Base-by-base conservation (phyloP, 2,888 invertebrate species). In the Cephus pulcher region DNA sequence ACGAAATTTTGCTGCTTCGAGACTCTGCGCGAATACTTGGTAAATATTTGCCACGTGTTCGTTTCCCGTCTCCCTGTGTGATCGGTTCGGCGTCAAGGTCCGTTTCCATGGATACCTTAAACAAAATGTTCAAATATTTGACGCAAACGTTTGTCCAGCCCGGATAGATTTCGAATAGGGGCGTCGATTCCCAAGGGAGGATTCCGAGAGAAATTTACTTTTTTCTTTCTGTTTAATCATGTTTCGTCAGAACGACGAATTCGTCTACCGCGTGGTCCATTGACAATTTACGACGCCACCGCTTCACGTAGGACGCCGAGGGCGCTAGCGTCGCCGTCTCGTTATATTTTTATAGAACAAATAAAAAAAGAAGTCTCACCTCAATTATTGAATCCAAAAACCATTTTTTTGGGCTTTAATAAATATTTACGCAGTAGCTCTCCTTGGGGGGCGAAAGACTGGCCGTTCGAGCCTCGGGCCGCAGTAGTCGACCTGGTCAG, bases 31-130 rank as follows among this genome's bases (percentile, higher is more conserved):
- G 85, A 86, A 86, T 84, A 82, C 80, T 82, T 85, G 82, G 87
- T 86, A 88, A 88, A 88, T 88, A 87, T 88, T 88, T 88, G 86
- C 83, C 83, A 83, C 87, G 84, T 86, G 86, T 86, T 85, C 84
- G 84, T 81, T 81, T 81, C 80, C 82, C 80, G 82, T 77, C 76
- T 69, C 34, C 4, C 23, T 40, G 73, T 33, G 68, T 6, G 34
- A 69, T 68, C 69, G 34, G 56, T 75, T 32, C 15, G 69, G 70
- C 37, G 73, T 75, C 80, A 80, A 78, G 75, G 75, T 76, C 33
- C 82, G 87, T 87, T 80, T 88, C 83, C 88, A 89, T 88, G 88
- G 88, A 88, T 87, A 89, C 88, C 85, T 84, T 83, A 85, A 85
- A 23, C 75, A 79, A 80, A 82, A 80, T 76, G 81, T 81, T 75